A percentile compares a stretch with the other conserved stretches of the same genome.
Evolutionary conservation across 2,888 invertebrate genomes (phyloP).

Genomic region (Drosophila algonquin): DNA sequence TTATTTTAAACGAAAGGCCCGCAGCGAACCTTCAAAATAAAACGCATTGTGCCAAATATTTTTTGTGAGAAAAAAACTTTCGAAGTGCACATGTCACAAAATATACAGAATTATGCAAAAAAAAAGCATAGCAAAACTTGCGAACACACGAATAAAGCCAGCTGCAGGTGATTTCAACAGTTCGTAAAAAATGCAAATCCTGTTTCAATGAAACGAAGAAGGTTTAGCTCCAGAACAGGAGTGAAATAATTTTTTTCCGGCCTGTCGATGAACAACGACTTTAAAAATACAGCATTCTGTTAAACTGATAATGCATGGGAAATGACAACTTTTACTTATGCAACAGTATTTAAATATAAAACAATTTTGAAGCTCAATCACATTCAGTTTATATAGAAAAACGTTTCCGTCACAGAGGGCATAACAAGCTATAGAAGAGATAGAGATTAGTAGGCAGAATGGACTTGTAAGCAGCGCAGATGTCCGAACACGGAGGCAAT

Average conservation of each 20-base stretch:
- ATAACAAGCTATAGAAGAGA: conserved; percentile 48
- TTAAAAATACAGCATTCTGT: conserved; percentile 3
- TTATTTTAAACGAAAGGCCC: conserved; percentile 36
- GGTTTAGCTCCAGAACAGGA: conserved; percentile 24
- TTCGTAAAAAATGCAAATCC: conserved; percentile 52
- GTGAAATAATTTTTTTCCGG: background rate
- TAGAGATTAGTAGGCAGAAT: conserved; percentile 24
- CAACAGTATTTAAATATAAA: too few relatives aligned
- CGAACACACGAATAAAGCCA: conserved; percentile 50
- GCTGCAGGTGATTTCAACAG: conserved; percentile 71
- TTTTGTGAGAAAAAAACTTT: conserved; percentile 28
- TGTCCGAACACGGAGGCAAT: conserved; percentile 66
- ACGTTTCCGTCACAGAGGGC: conserved; percentile 67
- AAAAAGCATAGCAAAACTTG: conserved; percentile 47
- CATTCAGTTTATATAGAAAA: conserved; percentile 46
- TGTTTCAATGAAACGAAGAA: conserved; percentile 36
- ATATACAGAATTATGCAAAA: conserved; percentile 38
- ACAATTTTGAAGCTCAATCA: too few relatives aligned
- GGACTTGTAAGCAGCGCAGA: conserved; percentile 46
- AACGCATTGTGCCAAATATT: conserved; percentile 23
- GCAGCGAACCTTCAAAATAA: conserved; percentile 23
- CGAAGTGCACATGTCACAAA: conserved; percentile 48
- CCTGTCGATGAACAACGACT: conserved; percentile 5
- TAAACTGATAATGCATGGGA: background rate
- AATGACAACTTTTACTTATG: background rate